phyloP scores from a whole-genome alignment of 2,888 invertebrate genomes.

The Drosophila monieri region DNA sequence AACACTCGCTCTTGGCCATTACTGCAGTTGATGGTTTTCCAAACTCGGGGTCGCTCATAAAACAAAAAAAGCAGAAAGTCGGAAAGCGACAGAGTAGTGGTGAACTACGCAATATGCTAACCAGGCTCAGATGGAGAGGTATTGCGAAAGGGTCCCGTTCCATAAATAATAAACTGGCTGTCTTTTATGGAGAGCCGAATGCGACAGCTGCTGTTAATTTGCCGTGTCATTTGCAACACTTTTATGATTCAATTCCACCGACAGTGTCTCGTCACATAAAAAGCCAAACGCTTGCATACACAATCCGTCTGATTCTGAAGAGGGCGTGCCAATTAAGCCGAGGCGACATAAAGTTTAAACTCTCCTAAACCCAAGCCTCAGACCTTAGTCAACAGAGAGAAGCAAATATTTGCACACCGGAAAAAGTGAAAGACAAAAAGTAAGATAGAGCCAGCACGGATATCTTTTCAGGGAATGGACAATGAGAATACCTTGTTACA shows the following conservation, averaged over 20 bases:
- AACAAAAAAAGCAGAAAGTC: slow-evolving; percentile 30
- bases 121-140: slow-evolving; percentile 21
- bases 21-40: slow-evolving; percentile 72
- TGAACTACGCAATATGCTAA: slow-evolving; percentile 65
- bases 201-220: slow-evolving; percentile 50
- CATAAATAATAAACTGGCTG: slow-evolving; percentile 48
- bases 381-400: slow-evolving; percentile 46
- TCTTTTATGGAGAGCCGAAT: slow-evolving; percentile 28
- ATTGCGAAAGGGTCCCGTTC: background rate
- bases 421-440: background rate
- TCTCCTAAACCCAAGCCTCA: slow-evolving; percentile 3
- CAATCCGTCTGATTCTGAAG: slow-evolving; percentile 14
- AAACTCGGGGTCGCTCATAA: slow-evolving; percentile 46
- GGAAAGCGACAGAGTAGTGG: slow-evolving; percentile 4
- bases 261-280: slow-evolving; percentile 29
- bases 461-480: background rate
- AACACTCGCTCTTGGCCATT: slow-evolving; percentile 21
- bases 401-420: slow-evolving; percentile 52
- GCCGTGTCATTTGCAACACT: slow-evolving; percentile 67
- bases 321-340: slow-evolving; percentile 45
- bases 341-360: slow-evolving; percentile 34
- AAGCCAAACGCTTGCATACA: slow-evolving; percentile 34
- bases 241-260: slow-evolving; percentile 67
- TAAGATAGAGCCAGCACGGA: background rate
- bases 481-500: background rate